These are phyloP conservation scores for Turdus rufiventris DNA, from an alignment of 2,113 vertebrate genomes.

Conservation along the genomic window DNA sequence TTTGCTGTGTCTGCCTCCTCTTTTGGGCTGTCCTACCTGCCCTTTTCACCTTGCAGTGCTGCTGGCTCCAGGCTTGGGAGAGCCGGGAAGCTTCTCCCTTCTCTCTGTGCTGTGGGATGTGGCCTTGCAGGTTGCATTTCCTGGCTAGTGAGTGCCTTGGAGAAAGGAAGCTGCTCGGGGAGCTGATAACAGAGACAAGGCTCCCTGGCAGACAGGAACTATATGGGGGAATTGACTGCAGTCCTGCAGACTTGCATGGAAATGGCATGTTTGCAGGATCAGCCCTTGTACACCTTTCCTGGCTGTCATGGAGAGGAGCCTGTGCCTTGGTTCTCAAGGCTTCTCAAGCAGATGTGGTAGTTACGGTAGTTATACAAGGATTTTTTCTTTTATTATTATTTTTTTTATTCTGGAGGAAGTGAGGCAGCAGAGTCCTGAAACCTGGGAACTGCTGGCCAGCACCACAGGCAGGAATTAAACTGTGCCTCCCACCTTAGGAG, in stretches of 20 bases:
- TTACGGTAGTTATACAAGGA: not conserved
- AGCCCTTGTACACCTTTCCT: not conserved
- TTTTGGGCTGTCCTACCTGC: not conserved
- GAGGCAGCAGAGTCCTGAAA: not conserved
- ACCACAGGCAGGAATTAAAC: not conserved
- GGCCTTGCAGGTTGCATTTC: not conserved
- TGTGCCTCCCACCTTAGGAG: not conserved
- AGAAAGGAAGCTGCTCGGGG: not conserved
- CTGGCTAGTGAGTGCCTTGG: not conserved
- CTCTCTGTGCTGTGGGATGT: not conserved
- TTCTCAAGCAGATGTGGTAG: not conserved
- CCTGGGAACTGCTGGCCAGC: not conserved
- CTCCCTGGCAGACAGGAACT: not conserved
- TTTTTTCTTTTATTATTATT: too few relatives aligned
- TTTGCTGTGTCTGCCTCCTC: not conserved
- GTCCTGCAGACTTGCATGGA: not conserved
- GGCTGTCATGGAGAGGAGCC: not conserved
- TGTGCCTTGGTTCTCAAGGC: not conserved
- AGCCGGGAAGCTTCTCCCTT: not conserved
- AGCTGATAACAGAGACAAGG: not conserved
- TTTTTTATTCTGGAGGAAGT: not conserved
- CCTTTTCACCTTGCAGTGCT: not conserved
- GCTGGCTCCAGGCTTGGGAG: not conserved
- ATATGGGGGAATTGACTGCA: not conserved
- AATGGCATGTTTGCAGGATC: not conserved